Evolutionary conservation across 2,888 invertebrate genomes (phyloP).

Genomic region (Oscheius sp.): DNA sequence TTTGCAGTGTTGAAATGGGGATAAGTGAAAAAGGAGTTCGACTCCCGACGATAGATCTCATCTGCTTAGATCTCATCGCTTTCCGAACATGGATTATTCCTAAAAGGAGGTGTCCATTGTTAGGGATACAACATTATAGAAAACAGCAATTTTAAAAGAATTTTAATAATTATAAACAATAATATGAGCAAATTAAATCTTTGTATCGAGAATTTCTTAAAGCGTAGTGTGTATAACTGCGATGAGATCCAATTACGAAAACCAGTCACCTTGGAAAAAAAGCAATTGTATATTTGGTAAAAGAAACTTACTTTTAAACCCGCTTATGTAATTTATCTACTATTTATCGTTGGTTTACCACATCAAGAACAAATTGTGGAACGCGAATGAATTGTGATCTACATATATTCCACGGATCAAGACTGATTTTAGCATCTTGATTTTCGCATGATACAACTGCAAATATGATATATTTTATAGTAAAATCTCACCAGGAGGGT

Average conservation of each 20-base stretch:
- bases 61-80: constrained; percentile 23
- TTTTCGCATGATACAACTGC: neutral
- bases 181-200: neutral
- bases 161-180: neutral
- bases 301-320: neutral
- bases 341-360: neutral
- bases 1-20: constrained; percentile 24
- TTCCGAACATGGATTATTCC: constrained; percentile 18
- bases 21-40: constrained; percentile 32
- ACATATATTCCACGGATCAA: constrained; percentile 17
- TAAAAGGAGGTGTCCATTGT: neutral
- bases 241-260: neutral
- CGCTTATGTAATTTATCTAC: neutral
- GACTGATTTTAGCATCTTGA: neutral
- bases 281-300: neutral
- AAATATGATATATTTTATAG: neutral
- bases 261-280: neutral
- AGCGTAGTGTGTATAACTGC: neutral
- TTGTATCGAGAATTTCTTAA: neutral
- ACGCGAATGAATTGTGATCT: neutral
- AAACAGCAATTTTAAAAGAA: neutral
- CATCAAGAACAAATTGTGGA: constrained; percentile 14
- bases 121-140: neutral
- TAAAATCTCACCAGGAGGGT: neutral
- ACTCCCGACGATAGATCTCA: constrained; percentile 26